Conservation (phyloP, 30 jellyfish, hydroid and myxozoan genomes). For the Turritopsis rubra region DNA sequence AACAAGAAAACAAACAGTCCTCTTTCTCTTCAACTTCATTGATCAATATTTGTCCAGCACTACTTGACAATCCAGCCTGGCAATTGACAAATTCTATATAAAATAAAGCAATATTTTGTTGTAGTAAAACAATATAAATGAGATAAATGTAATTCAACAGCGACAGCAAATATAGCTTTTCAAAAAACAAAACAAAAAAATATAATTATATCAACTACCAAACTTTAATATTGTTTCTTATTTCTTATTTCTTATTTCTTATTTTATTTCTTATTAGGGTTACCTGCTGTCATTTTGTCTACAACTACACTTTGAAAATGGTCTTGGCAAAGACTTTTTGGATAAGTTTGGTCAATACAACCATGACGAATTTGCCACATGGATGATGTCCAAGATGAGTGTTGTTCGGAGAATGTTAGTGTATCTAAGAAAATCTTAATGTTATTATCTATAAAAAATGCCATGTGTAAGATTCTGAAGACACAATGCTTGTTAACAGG, state of each 20-base stretch:
- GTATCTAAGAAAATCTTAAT: neutral
- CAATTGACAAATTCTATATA: neutral
- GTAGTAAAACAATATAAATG: too few species aligned
- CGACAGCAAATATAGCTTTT: too few species aligned
- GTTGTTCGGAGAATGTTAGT: neutral
- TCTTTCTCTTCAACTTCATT: neutral
- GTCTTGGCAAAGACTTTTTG: neutral
- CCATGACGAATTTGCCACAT: neutral
- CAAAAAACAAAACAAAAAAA: too few species aligned
- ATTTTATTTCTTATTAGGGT: too few species aligned
- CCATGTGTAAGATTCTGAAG: too few species aligned
- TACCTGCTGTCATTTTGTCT: neutral
- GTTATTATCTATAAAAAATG: too few species aligned
- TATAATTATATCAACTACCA: too few species aligned
- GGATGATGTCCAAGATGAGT: neutral
- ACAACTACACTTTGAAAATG: neutral
- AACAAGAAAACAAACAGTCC: neutral
- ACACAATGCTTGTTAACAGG: too few species aligned
- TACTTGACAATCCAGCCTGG: neutral
- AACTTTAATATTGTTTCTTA: too few species aligned
- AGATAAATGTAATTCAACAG: too few species aligned
- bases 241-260: too few species aligned
- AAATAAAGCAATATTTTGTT: too few species aligned
- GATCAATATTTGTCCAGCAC: neutral
- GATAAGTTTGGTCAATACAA: neutral